Percentiles rank a stretch among this genome's conserved stretches.
Evolutionary conservation across 2,888 invertebrate genomes (phyloP).

Genomic region (Mayetiola destructor): DNA sequence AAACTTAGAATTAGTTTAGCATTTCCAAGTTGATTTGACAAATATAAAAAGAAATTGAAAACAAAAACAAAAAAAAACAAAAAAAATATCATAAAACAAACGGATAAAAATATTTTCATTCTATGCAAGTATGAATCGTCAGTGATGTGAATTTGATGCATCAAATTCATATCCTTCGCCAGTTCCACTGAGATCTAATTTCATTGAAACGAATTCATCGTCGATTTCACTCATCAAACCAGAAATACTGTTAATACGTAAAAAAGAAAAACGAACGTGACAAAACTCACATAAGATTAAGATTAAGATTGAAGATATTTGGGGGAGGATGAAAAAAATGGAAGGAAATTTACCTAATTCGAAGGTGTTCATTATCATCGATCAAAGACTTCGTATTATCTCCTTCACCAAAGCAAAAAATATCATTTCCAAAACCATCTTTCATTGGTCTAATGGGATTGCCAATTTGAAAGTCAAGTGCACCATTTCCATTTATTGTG

Average conservation of each 20-base stretch:
- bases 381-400: constrained; percentile 3
- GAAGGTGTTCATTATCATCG: constrained; percentile 11
- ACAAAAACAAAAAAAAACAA: too few relatives aligned
- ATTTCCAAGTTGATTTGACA: too few relatives aligned
- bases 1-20: too few relatives aligned
- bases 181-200: too few relatives aligned
- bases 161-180: too few relatives aligned
- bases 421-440: background rate
- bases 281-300: background rate
- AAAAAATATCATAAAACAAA: too few relatives aligned
- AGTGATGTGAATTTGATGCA: too few relatives aligned
- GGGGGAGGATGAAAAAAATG: background rate
- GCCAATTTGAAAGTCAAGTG: too few relatives aligned
- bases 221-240: background rate
- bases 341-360: background rate
- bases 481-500: background rate
- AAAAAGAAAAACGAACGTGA: background rate
- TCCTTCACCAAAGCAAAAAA: background rate
- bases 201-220: background rate
- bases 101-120: too few relatives aligned
- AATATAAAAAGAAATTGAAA: too few relatives aligned
- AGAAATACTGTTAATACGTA: background rate
- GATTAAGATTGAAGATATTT: background rate
- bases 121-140: too few relatives aligned
- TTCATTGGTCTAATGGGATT: background rate